Base-by-base conservation (phyloP, 1,140 invertebrate genomes). In the Lepidotrigona ventralis region DNA sequence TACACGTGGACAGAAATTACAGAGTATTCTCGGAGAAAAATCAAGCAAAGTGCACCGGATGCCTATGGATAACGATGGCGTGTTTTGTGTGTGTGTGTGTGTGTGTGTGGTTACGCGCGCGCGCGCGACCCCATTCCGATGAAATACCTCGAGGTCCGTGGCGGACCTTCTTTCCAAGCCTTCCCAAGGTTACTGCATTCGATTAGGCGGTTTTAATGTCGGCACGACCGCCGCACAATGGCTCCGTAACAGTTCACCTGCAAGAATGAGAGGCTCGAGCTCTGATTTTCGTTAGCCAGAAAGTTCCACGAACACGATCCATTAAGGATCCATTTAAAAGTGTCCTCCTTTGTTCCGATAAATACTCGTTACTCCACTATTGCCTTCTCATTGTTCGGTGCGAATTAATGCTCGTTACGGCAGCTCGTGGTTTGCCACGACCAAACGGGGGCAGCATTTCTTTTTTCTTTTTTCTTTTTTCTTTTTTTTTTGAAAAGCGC, bases 161-260 rank as follows among this genome's bases (percentile, higher is more conserved):
- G 63, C 19, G 58, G 56, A 71, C 75, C 51, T 79, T 83, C 75
- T 78, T 77, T 60, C 71, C 74, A 1, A 70, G 46, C 56, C 26
- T 69, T 39, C 63, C 66, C 81, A 83, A 83, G 81, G 81, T 79
- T 83, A 58, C 46, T 71, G 75, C 46, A 19, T 79, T 71, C 81
- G 81, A 83, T 79, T 79, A 71, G 68, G 23, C 39, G 39, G 17
- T 53, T 70, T 29, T 29, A 71, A 83, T 33, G 33, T 29, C 70
- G 73, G 8, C 29, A 39, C 56, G 17, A 39, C 12, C 39, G 26
- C 39, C 17, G 66, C 66, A 54, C 46, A 54, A 73, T 29, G 26
- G 11, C 71, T 54, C 51, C n/a, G 46, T 15, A 54, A 73, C 51
- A 73, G 26, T 73, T 54, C 19, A 17, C n/a, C 15, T 46, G 39